These are phyloP conservation scores for Ctenopoma multispine DNA, from an alignment of 2,797 vertebrate species.

Conservation along the genomic window DNA sequence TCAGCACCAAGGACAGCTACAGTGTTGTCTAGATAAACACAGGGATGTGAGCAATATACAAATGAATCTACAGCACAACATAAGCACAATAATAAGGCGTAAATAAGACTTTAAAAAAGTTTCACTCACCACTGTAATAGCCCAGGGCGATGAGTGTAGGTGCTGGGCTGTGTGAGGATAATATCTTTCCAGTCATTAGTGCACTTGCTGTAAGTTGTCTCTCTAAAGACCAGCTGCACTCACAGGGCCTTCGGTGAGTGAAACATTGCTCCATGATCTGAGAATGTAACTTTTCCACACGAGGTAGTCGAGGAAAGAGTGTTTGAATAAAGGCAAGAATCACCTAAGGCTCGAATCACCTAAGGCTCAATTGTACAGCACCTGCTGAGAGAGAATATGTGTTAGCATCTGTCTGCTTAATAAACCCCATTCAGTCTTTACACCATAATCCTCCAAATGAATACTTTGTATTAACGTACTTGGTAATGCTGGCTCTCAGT, in stretches of 20 bases:
- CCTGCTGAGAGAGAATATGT: not conserved
- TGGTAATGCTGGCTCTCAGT: not conserved
- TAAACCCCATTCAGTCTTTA: too few species aligned
- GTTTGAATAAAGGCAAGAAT: not conserved
- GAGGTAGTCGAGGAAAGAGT: not conserved
- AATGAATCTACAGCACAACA: slow-evolving; percentile 22
- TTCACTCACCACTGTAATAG: slow-evolving; percentile 22
- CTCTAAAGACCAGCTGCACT: slow-evolving; percentile 18
- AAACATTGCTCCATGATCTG: not conserved
- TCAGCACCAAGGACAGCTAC: slow-evolving; percentile 30
- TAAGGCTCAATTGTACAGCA: not conserved
- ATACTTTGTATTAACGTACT: not conserved
- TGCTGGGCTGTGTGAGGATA: slow-evolving; percentile 19
- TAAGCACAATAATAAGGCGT: not conserved
- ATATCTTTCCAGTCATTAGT: slow-evolving; percentile 47
- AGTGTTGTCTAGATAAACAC: slow-evolving; percentile 4
- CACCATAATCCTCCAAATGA: not conserved
- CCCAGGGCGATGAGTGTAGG: slow-evolving; percentile 6
- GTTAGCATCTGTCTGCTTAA: not conserved
- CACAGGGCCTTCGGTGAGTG: slow-evolving; percentile 8
- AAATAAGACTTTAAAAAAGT: not conserved
- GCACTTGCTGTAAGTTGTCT: slow-evolving; percentile 4
- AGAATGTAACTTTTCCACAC: not conserved
- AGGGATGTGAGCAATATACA: slow-evolving; percentile 20
- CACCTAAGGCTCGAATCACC: not conserved